phyloP scores from a whole-genome alignment of 1,140 invertebrate genomes.

The Aphaenogaster ashmeadi region DNA sequence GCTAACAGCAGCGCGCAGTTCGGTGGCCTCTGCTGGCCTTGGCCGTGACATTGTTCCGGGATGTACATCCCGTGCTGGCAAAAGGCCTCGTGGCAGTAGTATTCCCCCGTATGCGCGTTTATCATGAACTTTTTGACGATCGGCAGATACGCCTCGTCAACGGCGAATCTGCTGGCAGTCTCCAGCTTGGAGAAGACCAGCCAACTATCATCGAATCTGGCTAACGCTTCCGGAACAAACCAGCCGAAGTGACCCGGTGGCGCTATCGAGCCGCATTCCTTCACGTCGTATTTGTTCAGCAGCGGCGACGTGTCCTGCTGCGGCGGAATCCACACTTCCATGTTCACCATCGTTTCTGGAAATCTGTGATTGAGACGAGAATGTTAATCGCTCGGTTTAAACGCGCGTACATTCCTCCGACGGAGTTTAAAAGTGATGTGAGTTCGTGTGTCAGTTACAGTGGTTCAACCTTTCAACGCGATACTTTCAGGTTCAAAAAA shows the following conservation, averaged over 20 bases:
- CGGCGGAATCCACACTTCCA: conserved; percentile 91
- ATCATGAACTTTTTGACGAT: conserved; percentile 73
- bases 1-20: conserved; percentile 89
- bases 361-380: conserved; percentile 77
- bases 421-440: background rate
- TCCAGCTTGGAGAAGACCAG: conserved; percentile 85
- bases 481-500: background rate
- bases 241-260: conserved; percentile 91
- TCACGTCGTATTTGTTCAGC: conserved; percentile 85
- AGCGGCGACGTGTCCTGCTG: conserved; percentile 87
- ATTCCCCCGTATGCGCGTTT: conserved; percentile 40
- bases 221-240: conserved; percentile 89
- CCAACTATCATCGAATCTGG: conserved; percentile 85
- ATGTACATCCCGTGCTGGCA: conserved; percentile 89
- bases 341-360: conserved; percentile 90
- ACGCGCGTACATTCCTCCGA: background rate
- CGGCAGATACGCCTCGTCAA: conserved; percentile 78
- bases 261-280: conserved; percentile 89
- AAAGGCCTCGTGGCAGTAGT: conserved; percentile 86
- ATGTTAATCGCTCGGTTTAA: background rate
- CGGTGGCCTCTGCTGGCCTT: conserved; percentile 68
- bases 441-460: background rate
- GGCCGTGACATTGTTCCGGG: conserved; percentile 87
- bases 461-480: background rate
- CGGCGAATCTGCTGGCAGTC: conserved; percentile 85